phyloP scores from a whole-genome alignment of 1,140 invertebrate genomes.

The Spodoptera litura region DNA sequence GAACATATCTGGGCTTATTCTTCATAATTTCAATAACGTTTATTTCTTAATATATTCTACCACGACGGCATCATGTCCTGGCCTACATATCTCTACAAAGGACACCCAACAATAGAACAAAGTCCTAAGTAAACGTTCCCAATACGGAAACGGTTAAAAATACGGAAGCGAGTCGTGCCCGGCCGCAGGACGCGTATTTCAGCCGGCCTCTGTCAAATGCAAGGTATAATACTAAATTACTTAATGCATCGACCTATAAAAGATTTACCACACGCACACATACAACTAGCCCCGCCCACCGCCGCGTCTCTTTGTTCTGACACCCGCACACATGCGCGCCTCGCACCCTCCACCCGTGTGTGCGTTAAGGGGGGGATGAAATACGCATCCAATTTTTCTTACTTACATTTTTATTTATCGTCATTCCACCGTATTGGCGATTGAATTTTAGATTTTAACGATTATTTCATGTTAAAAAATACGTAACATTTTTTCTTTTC shows the following conservation, averaged over 20 bases:
- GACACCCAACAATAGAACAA: constrained; percentile 20
- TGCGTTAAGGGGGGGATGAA: constrained; percentile 67
- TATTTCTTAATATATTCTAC: not conserved
- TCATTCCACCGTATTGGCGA: constrained; percentile 60
- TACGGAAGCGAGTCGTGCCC: constrained; percentile 32
- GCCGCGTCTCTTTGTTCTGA: constrained; percentile 71
- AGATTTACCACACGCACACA: constrained; percentile 80
- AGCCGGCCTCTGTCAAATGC: constrained; percentile 71
- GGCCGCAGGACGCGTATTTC: constrained; percentile 46
- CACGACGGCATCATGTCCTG: not conserved
- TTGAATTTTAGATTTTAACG: constrained; percentile 61
- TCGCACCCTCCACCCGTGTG: constrained; percentile 51
- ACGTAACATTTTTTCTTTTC: constrained; percentile 37
- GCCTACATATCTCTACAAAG: constrained; percentile 12
- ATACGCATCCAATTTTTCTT: constrained; percentile 75
- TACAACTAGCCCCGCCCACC: constrained; percentile 63
- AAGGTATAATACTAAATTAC: constrained; percentile 83
- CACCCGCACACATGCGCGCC: constrained; percentile 70
- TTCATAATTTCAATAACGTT: too few relatives aligned
- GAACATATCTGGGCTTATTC: too few relatives aligned
- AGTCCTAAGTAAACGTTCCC: constrained; percentile 32
- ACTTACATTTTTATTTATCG: constrained; percentile 76
- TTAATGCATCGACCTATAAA: constrained; percentile 84
- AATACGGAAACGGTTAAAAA: constrained; percentile 44
- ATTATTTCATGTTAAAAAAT: constrained; percentile 57